A percentile compares a stretch with the other conserved stretches of the same genome.
Conservation (phyloP, 2,888 invertebrate species). For the Pyrrhosoma nymphula region DNA sequence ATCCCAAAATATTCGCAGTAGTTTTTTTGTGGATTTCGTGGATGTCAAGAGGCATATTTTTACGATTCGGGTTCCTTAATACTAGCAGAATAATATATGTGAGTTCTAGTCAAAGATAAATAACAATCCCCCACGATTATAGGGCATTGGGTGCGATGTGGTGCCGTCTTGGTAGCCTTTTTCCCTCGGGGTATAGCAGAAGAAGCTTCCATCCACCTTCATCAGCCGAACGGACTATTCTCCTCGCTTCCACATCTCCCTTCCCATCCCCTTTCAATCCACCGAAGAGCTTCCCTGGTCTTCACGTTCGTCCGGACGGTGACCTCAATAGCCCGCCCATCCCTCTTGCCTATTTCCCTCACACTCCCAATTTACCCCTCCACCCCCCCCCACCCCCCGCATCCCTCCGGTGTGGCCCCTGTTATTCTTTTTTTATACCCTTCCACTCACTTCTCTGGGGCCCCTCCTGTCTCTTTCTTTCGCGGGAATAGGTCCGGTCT, state of each 20-base stretch:
- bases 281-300: not conserved
- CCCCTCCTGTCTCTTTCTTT: not conserved
- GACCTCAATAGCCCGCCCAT: slow-evolving; percentile 44
- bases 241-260: not conserved
- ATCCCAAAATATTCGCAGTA: too few relatives aligned
- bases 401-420: not conserved
- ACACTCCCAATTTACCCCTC: not conserved
- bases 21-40: too few relatives aligned
- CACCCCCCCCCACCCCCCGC: not conserved
- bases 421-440: not conserved
- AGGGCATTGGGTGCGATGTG: too few relatives aligned
- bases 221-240: not conserved
- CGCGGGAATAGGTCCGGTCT: slow-evolving; percentile 29
- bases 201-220: not conserved
- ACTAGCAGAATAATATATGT: too few relatives aligned
- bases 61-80: too few relatives aligned
- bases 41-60: too few relatives aligned
- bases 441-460: not conserved
- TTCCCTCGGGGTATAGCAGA: too few relatives aligned
- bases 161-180: too few relatives aligned
- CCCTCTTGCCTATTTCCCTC: not conserved
- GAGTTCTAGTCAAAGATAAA: too few relatives aligned
- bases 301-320: slow-evolving; percentile 42
- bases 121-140: too few relatives aligned
- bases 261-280: not conserved